Conservation (phyloP, 2,113 vertebrate species). For the Misgurnus mizolepis region DNA sequence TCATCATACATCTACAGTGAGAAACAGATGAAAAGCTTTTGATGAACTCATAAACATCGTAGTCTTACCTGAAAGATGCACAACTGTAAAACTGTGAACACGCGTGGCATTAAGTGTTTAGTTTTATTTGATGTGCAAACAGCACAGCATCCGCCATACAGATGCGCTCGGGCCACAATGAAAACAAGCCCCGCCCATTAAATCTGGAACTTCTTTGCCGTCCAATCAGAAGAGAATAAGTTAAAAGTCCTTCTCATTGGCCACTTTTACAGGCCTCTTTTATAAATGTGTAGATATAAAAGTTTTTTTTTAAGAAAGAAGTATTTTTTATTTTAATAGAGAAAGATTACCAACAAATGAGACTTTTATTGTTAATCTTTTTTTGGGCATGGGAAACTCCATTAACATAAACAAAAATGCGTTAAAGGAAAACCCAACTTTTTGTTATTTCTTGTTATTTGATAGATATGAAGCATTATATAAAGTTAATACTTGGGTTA, state of each 20-base stretch:
- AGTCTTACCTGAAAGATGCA: slow-evolving; percentile 40
- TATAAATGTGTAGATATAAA: too few species aligned
- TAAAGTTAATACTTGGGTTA: too few species aligned
- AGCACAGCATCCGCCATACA: slow-evolving; percentile 49
- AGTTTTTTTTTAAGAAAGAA: too few species aligned
- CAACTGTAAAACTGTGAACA: background rate
- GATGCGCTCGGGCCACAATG: slow-evolving; percentile 62
- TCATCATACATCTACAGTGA: background rate
- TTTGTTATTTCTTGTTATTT: too few species aligned
- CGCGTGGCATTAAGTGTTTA: background rate
- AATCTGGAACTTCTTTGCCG: slow-evolving; percentile 20
- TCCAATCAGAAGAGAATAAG: slow-evolving; percentile 37
- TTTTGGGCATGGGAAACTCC: too few species aligned
- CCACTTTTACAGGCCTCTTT: too few species aligned
- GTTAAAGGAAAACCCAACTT: too few species aligned
- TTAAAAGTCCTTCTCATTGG: slow-evolving; percentile 47
- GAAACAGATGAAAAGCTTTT: slow-evolving; percentile 34
- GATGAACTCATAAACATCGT: background rate
- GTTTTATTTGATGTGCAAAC: background rate
- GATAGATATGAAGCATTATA: too few species aligned
- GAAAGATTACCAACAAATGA: too few species aligned
- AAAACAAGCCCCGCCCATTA: slow-evolving; percentile 53
- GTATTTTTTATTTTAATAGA: too few species aligned
- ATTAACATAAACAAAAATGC: too few species aligned
- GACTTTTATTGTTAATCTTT: too few species aligned